Conservation (phyloP, 2,888 invertebrate genomes). For the Idaea dimidiata region DNA sequence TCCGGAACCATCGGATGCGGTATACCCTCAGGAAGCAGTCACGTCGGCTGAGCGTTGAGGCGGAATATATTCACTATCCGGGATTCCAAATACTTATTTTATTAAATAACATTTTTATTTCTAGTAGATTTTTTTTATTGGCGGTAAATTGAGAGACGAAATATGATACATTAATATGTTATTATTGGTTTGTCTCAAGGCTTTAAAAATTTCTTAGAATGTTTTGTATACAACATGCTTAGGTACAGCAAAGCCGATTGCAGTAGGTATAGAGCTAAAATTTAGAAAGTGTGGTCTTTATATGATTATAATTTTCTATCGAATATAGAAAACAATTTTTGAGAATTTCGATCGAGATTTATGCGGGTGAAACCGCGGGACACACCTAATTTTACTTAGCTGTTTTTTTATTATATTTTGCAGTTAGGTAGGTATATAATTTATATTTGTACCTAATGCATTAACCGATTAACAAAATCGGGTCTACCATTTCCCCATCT, state of each 20-base stretch:
- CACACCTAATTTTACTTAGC: no score
- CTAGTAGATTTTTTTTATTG: constrained; percentile 3
- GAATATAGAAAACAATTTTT: no score
- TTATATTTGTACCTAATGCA: not conserved
- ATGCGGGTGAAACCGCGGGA: no score
- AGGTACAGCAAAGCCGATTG: no score
- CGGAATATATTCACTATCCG: constrained; percentile 11
- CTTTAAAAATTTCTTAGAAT: no score
- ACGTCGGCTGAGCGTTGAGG: constrained; percentile 17
- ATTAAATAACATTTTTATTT: not conserved
- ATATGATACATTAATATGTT: not conserved
- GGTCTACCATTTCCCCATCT: not conserved
- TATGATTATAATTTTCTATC: no score
- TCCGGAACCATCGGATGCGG: not conserved
- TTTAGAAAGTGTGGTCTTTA: no score
- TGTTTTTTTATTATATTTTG: no score
- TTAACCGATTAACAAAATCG: not conserved
- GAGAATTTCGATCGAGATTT: no score
- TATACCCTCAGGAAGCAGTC: not conserved
- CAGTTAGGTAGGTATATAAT: not conserved
- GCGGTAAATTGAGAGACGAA: not conserved
- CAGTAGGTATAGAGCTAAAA: no score
- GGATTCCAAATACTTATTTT: constrained; percentile 13
- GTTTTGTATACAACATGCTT: no score
- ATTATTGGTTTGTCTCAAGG: not conserved